A percentile compares a stretch with the other conserved stretches of the same genome.
These are phyloP conservation scores for Orestias chungarensis DNA, from an alignment of 2,797 vertebrate species.

Conservation along the genomic window DNA sequence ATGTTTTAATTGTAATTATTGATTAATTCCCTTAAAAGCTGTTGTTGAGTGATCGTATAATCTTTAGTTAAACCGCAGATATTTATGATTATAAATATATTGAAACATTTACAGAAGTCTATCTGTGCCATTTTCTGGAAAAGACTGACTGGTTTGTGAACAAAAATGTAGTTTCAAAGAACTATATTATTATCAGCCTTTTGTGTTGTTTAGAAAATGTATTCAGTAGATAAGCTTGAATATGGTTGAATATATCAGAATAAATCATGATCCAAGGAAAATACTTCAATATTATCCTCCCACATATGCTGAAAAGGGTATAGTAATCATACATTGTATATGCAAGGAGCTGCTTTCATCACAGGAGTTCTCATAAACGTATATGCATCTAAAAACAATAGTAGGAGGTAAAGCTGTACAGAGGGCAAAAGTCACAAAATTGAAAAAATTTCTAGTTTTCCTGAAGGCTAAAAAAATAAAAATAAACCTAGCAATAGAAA, in stretches of 20 bases:
- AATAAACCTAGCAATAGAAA: slow-evolving; percentile 16
- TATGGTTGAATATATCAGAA: neutral
- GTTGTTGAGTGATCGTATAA: neutral
- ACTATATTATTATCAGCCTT: neutral
- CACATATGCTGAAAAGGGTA: slow-evolving; percentile 47
- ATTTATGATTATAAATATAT: neutral
- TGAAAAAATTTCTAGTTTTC: slow-evolving; percentile 52
- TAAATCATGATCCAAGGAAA: slow-evolving; percentile 28
- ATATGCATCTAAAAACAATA: slow-evolving; percentile 47
- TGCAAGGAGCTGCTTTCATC: slow-evolving; percentile 37
- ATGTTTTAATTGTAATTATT: neutral
- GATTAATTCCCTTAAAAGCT: neutral
- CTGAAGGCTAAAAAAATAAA: slow-evolving; percentile 40
- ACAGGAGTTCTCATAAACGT: slow-evolving; percentile 42
- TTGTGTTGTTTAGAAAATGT: neutral
- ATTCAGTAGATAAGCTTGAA: slow-evolving; percentile 16
- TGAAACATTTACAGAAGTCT: neutral
- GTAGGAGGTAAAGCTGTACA: slow-evolving; percentile 25
- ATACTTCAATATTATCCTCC: slow-evolving; percentile 48
- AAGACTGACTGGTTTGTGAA: neutral
- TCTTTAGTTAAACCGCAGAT: neutral
- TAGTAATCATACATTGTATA: slow-evolving; percentile 30
- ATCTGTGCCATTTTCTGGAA: neutral
- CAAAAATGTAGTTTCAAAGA: neutral
- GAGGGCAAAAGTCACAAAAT: slow-evolving; percentile 56